These are phyloP conservation scores for Pentamera pediparva DNA, from an alignment of 53 echinoderm and acorn worm species.

Conservation along the genomic window DNA sequence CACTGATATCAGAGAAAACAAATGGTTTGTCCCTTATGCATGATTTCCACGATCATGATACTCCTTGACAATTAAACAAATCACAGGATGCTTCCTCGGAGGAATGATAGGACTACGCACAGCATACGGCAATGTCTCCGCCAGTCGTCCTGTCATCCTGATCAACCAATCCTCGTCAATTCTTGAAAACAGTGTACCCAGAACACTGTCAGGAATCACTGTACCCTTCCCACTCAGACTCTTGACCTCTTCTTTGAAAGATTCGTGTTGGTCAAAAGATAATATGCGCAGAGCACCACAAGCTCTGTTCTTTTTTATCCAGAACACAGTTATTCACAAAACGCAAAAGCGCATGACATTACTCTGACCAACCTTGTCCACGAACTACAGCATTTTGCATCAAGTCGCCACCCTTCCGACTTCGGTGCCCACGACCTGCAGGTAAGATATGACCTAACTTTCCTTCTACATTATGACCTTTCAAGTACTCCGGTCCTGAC, in stretches of 20 bases:
- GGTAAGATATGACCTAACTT: neutral
- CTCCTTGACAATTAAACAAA: neutral
- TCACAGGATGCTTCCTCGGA: neutral
- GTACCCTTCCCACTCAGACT: neutral
- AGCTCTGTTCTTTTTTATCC: neutral
- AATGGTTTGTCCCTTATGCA: constrained; percentile 20
- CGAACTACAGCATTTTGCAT: neutral
- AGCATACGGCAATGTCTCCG: neutral
- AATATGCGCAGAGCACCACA: neutral
- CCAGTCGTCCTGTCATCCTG: neutral
- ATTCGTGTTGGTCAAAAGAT: neutral
- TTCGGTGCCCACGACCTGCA: neutral
- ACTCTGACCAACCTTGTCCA: neutral
- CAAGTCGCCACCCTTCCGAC: neutral
- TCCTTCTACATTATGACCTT: neutral
- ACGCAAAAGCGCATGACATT: neutral
- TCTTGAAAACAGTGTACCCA: neutral
- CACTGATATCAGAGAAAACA: constrained; percentile 1
- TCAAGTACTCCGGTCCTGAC: constrained; percentile 28
- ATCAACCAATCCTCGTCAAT: neutral
- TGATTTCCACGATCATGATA: constrained; percentile 4
- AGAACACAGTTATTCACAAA: neutral
- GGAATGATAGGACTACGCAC: neutral
- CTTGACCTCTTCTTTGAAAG: constrained; percentile 1
- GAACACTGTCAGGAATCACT: neutral